A percentile compares a stretch with the other conserved stretches of the same genome.
Conservation (phyloP, 2,888 invertebrate genomes). For the Thelaira solivaga region DNA sequence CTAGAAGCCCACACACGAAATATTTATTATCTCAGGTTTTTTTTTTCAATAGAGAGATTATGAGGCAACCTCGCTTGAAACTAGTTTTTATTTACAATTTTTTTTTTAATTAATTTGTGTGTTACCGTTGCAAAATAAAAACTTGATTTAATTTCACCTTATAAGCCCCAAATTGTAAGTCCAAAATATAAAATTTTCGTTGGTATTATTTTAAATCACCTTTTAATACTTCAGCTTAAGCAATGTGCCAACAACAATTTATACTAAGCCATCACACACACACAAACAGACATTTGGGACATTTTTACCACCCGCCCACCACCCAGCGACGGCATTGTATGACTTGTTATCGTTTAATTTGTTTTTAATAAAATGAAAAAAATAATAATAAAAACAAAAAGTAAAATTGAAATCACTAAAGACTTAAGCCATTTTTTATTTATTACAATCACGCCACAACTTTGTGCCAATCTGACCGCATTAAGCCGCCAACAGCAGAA, state of each 20-base stretch:
- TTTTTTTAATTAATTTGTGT: no score
- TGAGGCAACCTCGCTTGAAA: no score
- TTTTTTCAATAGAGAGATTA: no score
- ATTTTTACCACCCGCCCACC: not conserved
- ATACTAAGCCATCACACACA: no score
- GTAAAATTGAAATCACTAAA: no score
- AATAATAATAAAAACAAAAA: not conserved
- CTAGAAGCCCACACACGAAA: no score
- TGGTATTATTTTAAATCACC: slow-evolving; percentile 8
- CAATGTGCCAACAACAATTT: not conserved
- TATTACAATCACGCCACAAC: slow-evolving; percentile 16
- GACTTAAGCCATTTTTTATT: slow-evolving; percentile 22
- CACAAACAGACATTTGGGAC: not conserved
- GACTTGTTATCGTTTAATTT: slow-evolving; percentile 10
- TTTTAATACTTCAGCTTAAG: slow-evolving; percentile 5
- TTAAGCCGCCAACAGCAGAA: slow-evolving; percentile 3
- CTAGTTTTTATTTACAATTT: no score
- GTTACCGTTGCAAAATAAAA: no score
- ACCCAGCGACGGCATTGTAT: not conserved
- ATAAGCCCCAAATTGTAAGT: no score
- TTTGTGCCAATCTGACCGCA: not conserved
- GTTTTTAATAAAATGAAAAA: slow-evolving; percentile 27
- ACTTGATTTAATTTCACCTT: no score
- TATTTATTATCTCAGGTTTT: no score
- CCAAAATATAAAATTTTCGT: not conserved